Conservation (phyloP, 2,113 vertebrate genomes). For the Lagopus muta region DNA sequence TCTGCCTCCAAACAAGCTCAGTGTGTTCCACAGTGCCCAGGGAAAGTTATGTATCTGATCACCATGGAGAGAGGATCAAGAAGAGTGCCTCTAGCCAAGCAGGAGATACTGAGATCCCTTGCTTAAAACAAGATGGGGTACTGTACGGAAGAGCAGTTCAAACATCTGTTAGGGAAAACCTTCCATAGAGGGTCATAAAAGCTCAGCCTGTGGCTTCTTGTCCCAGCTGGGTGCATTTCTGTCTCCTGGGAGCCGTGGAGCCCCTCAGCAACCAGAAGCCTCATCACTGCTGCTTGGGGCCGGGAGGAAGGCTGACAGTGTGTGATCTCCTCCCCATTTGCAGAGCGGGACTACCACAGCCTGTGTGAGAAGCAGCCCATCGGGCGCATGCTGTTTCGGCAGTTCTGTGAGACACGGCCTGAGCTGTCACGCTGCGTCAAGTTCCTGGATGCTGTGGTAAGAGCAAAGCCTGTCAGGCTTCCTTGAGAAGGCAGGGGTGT, state of each 20-base stretch:
- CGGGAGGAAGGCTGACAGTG: accelerated
- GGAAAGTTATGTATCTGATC: not conserved
- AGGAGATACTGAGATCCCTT: not conserved
- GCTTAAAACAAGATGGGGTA: not conserved
- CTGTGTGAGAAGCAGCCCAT: conserved; percentile 95
- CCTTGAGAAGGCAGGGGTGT: not conserved
- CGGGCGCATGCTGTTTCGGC: conserved; percentile 89
- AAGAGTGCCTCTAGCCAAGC: not conserved
- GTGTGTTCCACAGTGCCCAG: not conserved
- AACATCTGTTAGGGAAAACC: not conserved
- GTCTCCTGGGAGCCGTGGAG: not conserved
- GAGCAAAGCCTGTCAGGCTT: not conserved
- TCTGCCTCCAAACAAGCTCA: not conserved
- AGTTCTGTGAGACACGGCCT: conserved; percentile 91
- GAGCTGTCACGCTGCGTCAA: conserved; percentile 89
- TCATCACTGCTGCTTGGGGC: not conserved
- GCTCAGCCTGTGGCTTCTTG: not conserved
- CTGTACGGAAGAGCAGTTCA: not conserved
- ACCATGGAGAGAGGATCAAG: not conserved
- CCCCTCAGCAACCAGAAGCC: not conserved
- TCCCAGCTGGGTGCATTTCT: accelerated
- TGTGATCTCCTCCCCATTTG: not conserved
- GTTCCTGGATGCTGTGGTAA: conserved; percentile 97
- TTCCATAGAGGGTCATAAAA: not conserved
- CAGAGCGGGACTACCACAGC: conserved; percentile 94